Base-by-base conservation (phyloP, 1,140 invertebrate genomes). In the Bemisia tabaci region DNA sequence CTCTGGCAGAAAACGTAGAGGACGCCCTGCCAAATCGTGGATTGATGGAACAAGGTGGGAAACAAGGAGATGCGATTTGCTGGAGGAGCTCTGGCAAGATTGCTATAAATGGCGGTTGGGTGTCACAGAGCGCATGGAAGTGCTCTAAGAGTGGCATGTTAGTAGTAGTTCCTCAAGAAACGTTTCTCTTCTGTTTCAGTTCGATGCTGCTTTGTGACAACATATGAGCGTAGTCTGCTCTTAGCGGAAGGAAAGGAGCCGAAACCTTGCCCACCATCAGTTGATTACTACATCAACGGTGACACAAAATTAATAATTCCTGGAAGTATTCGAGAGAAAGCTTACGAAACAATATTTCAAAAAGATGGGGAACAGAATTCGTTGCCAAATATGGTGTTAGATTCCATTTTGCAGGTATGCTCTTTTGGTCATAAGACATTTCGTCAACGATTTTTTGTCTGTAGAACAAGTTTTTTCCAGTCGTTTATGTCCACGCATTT, bases 341-440 rank as follows among this genome's bases (percentile, higher is more conserved):
- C 85, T 17, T 87, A 83, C 74, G 92, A 96, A 81, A 77, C 91
- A 33, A 76, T 95, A 68, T 95, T 94, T 82, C 86, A 92, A 75
- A 80, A 85, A 69, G 90, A 93, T 76, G 86, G 85, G 72, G 92
- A 95, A 72, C 85, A 89, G 73, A 81, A 87, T n/a, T 90, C 88
- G 63, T 73, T 96, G 65, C 82, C 90, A 11, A 89, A 89, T n/a
- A 85, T 95, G 75, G 85, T 96, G 70, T 75, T 95, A 12, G 88
- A 94, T 77, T 80, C 90, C 26, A 83, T 96, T 63, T 63, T 88
- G 5, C 84, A 87, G 81, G 88, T 90, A 78, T 73, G 75, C 24
- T 9, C 11, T 65, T 12, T 22, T 65, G 9, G 9, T 62, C 21
- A 11, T 25, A 11, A 11, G 9, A 62, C 17, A 12, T 62, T 2